Evolutionary conservation across 2,888 invertebrate species (phyloP), one percentile per base, ranked within the genome.

Genomic region (Tupiocoris notatus): DNA sequence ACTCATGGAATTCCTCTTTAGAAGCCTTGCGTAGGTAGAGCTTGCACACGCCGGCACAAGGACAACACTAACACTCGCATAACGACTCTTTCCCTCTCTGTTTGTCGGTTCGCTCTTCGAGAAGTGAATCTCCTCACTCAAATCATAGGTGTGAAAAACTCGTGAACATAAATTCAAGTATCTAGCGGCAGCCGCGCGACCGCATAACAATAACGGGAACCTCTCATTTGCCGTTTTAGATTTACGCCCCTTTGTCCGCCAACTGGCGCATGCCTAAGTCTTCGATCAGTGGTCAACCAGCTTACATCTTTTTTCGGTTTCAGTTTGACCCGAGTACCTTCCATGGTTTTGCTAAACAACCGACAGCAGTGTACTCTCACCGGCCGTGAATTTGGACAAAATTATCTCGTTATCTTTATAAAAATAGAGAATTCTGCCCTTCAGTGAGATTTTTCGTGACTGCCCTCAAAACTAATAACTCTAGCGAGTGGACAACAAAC

Each of bases 11-110:
- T 77, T 74, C 77, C 77, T 77, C 74, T 77, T 71, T 75, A 77
- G 39, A 39, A 74, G 77, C 21, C 74, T 66, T 77, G 77, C 77
- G 77, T 77, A 77, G 77, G 77, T 74, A 77, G 77, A 75, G 65
- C 57, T 58, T 39, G 21, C 73, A 73, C 73, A 63, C 39, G 18
- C 2, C n/a, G 67, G 59, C 76, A 67, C 76, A 66, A 66, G 39
- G 76, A 76, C 39, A 12, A 39, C 39, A 39, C 39, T 39, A 39
- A 39, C 39, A 39, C 39, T 3, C 12, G 39, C 39, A 39, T 39
- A 12, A 39, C 39, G 39, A 39, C 39, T 39, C 6, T 39, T 39
- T 39, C 39, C 39, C 39, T 39, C 39, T 70, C 70, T 57, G 18
- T 68, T 59, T 59, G 70, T 70, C 68, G 67, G 23, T 67, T 67